Evolutionary conservation across 2,797 vertebrate species (phyloP), one percentile per base, ranked within the genome.

Genomic region (Bufotes viridis): DNA sequence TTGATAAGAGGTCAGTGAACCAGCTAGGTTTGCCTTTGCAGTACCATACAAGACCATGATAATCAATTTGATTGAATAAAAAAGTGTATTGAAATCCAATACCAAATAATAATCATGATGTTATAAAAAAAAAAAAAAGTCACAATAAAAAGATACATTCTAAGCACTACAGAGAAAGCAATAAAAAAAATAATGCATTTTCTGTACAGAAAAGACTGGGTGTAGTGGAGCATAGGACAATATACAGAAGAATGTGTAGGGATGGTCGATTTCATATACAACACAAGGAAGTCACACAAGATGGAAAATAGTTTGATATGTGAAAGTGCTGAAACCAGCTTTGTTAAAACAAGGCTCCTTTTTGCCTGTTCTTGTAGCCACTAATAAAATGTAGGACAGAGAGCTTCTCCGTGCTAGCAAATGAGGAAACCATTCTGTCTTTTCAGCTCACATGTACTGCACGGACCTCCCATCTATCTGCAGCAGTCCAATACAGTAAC

Each of bases 21-120:
- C 10, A n/a, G 9, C n/a, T n/a, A n/a, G 7, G 6, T 42, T 42
- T 34, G 29, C 29, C 29, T 34, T 53, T 8, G 51, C 12, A 55
- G 9, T 13, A 53, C 22, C n/a, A 85, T 65, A 82, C 24, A 87
- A 81, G 74, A 75, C 61, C 42, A 29, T 55, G 15, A 55, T 57
- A 90, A 90, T 90, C 86, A 91, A 87, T 88, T 92, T 91, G 92
- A 92, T 92, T 94, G 94, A 92, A 94, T 95, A 95, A 93, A 95
- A 94, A 96, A 96, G 92, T 96, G 95, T 96, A 96, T 96, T 96
- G 95, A 95, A 89, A 67, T 92, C 95, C 95, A 96, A 96, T 95
- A 96, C 95, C 88, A 96, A 96, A 95, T 94, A 94, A 96, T 93
- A 94, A 95, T 94, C 95, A 95, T 94, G 94, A 95, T 93, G 91